Base-by-base conservation (phyloP, 2,113 vertebrate species). In the Neolamprologus tretocephalus region DNA sequence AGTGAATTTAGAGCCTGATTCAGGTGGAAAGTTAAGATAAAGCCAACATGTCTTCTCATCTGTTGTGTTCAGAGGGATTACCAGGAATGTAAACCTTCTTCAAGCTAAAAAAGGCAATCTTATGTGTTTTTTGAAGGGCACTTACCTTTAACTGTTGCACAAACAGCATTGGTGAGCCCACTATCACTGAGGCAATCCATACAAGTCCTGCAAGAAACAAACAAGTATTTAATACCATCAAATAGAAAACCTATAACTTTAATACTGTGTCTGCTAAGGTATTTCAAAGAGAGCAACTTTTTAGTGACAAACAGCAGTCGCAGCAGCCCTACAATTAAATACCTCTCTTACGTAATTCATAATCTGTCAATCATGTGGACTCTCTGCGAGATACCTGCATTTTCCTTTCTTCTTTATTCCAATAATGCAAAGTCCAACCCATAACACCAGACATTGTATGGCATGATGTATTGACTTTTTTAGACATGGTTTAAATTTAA, bases 111-210 rank as follows among this genome's bases (percentile, higher is more conserved):
- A 57, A 51, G 28, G 3, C 9, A 35, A 10, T 19, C 37, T 1
- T 47, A 3, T 21, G 9, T 66, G 61, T 37, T 66, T 35, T 81
- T 4, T 61, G 13, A 79, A 45, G 28, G 12, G 11, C 3, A 66
- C 94, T 95, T 91, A 96, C 97, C 95, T 97, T 94, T 9, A 97
- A 86, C 86, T 96, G 96, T 57, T 97, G 97, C 49, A 97, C 97
- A 83, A 97, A 97, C 54, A 97, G 86, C 96, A 97, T 97, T 1
- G 97, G 97, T 7, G 96, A 97, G 4, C 96, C 97, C 40, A 97
- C 96, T 13, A 97, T 93, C 80, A 97, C 91, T 4, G 97, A 97
- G 3, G 95, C 92, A 10, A 93, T 90, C 97, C 97, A 97, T 3
- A 97, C 96, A n/a, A 96, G 86, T 37, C 97, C 97, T 97, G 84